Evolutionary conservation across 2,797 vertebrate species (phyloP), one percentile per base, ranked within the genome.

Genomic region (Ptychobarbus kaznakovi): DNA sequence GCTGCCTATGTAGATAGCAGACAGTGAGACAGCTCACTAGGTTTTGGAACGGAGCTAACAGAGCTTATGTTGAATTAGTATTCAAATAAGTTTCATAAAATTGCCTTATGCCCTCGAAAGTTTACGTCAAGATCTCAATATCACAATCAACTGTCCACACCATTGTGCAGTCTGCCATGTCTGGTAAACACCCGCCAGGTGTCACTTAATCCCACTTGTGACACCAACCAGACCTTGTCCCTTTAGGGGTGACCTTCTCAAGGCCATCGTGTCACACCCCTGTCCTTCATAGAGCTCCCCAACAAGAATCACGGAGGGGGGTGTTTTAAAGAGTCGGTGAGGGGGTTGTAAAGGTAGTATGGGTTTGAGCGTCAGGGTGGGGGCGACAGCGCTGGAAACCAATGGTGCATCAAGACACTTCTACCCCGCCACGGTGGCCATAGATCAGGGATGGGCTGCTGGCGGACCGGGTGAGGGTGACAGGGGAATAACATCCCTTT

Each of bases 401-500:
- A 94, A 94, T 93, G 92, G 94, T 90, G 35, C 91, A 91, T 94
- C 93, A 88, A 90, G 93, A 90, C 88, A 92, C 94, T 94, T 95
- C 94, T 95, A 94, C 93, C 92, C 93, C 94, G 93, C 90, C 89
- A 87, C 90, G 91, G 94, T 92, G 96, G 95, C 96, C 91, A 97
- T 99, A 96, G 96, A 99, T 99, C 98, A 99, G 96, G 93, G 87
- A 94, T 93, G 92, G 92, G 97, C 96, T 96, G 96, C 96, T 95
- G 96, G 96, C 92, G 93, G 93, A 94, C 94, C 95, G 51, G 90
- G 93, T 95, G 95, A 95, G 94, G 97, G 96, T 97, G 98, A 99
- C 98, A 98, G 94, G 96, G 97, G 97, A 99, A 98, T 99, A 99
- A 99, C 98, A 99, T 97, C 97, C 97, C 97, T 98, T 99, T 99